Evolutionary conservation across 2,888 invertebrate genomes (phyloP).

Genomic region (Nowickia ferox): DNA sequence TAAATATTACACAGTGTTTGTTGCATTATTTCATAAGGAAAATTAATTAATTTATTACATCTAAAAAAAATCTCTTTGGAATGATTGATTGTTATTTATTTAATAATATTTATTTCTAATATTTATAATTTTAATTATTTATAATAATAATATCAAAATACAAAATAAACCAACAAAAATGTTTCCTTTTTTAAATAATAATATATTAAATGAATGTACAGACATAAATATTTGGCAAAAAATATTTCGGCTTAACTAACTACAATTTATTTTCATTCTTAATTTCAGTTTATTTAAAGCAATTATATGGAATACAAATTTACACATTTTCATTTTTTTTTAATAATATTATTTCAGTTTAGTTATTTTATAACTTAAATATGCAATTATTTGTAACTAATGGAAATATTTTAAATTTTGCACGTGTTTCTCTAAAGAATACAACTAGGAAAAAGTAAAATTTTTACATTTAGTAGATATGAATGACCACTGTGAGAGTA

Average conservation of each 20-base stretch:
- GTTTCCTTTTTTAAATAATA: neutral
- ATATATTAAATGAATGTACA: constrained; percentile 4
- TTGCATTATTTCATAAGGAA: constrained; percentile 35
- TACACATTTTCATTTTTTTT: constrained; percentile 37
- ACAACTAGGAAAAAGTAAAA: no score
- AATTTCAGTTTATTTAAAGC: constrained; percentile 58
- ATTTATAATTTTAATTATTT: constrained; percentile 25
- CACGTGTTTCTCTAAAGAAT: no score
- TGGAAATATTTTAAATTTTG: constrained; percentile 59
- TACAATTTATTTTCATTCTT: constrained; percentile 37
- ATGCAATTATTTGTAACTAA: constrained; percentile 45
- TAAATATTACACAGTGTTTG: constrained; percentile 63
- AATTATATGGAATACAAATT: constrained; percentile 54
- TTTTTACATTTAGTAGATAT: no score
- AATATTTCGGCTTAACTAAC: constrained; percentile 63
- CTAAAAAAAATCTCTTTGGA: constrained; percentile 71
- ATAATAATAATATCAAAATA: constrained; percentile 65
- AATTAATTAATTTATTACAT: constrained; percentile 66
- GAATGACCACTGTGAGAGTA: no score
- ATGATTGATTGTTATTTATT: constrained; percentile 68
- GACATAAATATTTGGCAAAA: constrained; percentile 32
- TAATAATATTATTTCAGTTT: constrained; percentile 22
- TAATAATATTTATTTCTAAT: constrained; percentile 26
- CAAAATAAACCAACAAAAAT: constrained; percentile 47
- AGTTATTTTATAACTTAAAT: constrained; percentile 28